A percentile compares a stretch with the other conserved stretches of the same genome.
These are phyloP conservation scores for Andricus quercusramuli DNA, from an alignment of 2,888 invertebrate genomes.

Conservation along the genomic window DNA sequence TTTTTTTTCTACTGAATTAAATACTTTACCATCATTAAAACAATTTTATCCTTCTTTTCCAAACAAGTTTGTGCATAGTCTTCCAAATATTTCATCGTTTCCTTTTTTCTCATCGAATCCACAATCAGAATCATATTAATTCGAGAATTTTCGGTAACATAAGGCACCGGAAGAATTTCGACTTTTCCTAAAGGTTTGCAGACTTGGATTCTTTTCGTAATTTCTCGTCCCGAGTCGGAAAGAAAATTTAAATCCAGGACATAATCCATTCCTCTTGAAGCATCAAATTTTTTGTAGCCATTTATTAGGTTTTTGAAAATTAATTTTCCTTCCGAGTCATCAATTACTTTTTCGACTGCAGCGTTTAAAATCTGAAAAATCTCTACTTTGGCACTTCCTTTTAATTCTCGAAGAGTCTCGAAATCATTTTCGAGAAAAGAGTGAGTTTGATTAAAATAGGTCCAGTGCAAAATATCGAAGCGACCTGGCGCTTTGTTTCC, in stretches of 20 bases:
- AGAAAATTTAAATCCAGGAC: conserved; percentile 85
- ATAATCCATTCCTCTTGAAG: conserved; percentile 92
- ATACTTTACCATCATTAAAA: conserved; percentile 84
- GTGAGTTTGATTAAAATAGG: conserved; percentile 91
- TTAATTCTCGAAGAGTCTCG: conserved; percentile 84
- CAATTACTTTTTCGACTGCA: conserved; percentile 79
- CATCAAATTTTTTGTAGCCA: conserved; percentile 89
- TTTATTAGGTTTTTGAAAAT: conserved; percentile 82
- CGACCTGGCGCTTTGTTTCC: conserved; percentile 85
- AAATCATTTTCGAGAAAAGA: conserved; percentile 91
- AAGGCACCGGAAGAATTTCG: conserved; percentile 94
- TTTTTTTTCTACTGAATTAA: conserved; percentile 44
- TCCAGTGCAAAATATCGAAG: conserved; percentile 92
- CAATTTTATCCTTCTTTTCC: conserved; percentile 88
- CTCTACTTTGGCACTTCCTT: conserved; percentile 85
- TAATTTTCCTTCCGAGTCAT: conserved; percentile 80
- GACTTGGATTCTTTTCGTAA: conserved; percentile 87
- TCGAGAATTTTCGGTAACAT: conserved; percentile 95
- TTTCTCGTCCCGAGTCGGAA: conserved; percentile 78
- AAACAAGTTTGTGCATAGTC: conserved; percentile 87
- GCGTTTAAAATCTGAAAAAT: conserved; percentile 82
- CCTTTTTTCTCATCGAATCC: conserved; percentile 80
- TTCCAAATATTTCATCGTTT: conserved; percentile 85
- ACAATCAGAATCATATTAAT: conserved; percentile 89
- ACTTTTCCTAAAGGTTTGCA: conserved; percentile 92